These are phyloP conservation scores for Temnothorax nylanderi DNA, from an alignment of 1,140 invertebrate species.

Conservation along the genomic window DNA sequence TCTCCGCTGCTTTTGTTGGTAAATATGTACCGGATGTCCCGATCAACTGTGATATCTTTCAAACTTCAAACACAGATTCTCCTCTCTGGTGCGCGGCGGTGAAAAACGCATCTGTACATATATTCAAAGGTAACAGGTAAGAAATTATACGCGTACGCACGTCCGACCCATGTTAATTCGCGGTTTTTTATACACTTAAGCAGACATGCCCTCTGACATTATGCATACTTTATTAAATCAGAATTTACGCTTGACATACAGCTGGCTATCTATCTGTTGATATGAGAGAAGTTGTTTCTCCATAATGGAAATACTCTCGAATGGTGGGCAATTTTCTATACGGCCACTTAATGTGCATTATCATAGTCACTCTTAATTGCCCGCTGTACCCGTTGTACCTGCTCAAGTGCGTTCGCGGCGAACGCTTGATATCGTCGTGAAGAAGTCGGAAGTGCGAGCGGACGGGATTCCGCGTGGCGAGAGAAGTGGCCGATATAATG, in stretches of 20 bases:
- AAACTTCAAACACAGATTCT: not conserved
- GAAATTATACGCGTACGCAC: conserved; percentile 19
- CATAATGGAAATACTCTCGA: conserved; percentile 39
- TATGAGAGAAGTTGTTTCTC: conserved; percentile 15
- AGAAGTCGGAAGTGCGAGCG: conserved; percentile 56
- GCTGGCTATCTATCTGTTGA: not conserved
- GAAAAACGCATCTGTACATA: not conserved
- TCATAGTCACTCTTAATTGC: conserved; percentile 46
- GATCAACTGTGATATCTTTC: conserved; percentile 3
- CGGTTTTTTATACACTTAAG: conserved; percentile 15
- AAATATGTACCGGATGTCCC: conserved; percentile 2
- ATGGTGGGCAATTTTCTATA: not conserved
- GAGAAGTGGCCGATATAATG: conserved; percentile 49
- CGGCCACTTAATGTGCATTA: conserved; percentile 37
- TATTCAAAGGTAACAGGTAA: conserved; percentile 1
- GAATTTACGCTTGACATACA: conserved; percentile 30
- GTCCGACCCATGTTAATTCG: conserved; percentile 38
- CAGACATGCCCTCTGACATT: conserved; percentile 35
- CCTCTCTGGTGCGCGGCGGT: not conserved
- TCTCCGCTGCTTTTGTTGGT: conserved; percentile 5
- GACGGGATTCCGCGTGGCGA: not conserved
- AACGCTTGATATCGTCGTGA: conserved; percentile 7
- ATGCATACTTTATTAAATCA: conserved; percentile 48
- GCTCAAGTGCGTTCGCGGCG: not conserved
- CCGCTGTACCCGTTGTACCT: not conserved